Conservation (phyloP, 53 echinoderm and acorn worm species). For the Temnopleurus reevesii region DNA sequence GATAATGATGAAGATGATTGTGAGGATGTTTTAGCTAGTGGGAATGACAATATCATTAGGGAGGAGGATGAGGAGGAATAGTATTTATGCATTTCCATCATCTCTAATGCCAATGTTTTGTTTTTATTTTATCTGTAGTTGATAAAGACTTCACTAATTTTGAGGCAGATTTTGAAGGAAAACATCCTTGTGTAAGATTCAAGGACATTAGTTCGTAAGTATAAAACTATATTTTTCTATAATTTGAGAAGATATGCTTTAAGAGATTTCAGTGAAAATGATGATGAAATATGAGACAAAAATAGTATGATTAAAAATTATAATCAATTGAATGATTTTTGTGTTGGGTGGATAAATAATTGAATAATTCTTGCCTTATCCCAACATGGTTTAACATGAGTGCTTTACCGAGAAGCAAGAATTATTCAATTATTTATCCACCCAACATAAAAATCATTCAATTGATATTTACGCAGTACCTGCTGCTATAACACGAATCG, state of each 20-base stretch:
- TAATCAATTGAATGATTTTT: no score
- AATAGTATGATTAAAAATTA: no score
- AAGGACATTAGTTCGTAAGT: conserved; percentile 81
- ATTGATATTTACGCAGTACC: no score
- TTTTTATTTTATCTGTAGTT: neutral
- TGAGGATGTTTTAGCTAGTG: neutral
- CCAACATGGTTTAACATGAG: no score
- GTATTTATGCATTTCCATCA: neutral
- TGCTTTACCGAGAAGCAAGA: no score
- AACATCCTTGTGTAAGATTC: conserved; percentile 86
- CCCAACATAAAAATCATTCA: no score
- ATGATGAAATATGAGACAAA: no score
- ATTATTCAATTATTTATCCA: no score
- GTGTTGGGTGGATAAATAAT: no score
- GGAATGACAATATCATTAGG: neutral
- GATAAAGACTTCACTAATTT: conserved; percentile 68
- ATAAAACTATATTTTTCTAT: neutral
- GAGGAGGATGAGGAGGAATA: neutral
- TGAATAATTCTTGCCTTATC: no score
- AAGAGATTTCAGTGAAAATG: neutral
- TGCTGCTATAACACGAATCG: no score
- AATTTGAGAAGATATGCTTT: neutral
- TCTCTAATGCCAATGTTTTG: neutral
- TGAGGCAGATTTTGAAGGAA: conserved; percentile 83
- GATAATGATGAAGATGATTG: neutral